Percentiles rank a stretch among this genome's conserved stretches.
phyloP scores from a whole-genome alignment of 2,797 vertebrate genomes.

The Rhyacichthys aspro region DNA sequence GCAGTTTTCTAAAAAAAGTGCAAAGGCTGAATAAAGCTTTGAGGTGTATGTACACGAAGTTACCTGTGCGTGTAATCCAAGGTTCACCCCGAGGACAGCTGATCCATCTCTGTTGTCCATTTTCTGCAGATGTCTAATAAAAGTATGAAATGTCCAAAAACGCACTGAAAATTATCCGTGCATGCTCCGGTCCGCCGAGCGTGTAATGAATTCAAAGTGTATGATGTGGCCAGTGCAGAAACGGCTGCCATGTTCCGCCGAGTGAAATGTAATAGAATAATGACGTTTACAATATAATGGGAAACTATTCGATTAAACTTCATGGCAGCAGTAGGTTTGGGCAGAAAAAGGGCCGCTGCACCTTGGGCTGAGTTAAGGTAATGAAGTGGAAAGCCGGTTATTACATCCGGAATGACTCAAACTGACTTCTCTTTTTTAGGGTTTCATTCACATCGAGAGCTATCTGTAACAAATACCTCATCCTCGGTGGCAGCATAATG shows the following conservation, averaged over 20 bases:
- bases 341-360: slow-evolving; percentile 9
- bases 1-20: no score
- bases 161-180: background rate
- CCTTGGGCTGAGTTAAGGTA: slow-evolving; percentile 10
- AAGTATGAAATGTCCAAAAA: slow-evolving; percentile 8
- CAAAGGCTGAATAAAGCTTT: no score
- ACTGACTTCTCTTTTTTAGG: slow-evolving; percentile 2
- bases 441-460: background rate
- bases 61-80: background rate
- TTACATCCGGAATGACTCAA: slow-evolving; percentile 11
- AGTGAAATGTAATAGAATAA: background rate
- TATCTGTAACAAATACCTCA: background rate
- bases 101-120: background rate
- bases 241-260: background rate
- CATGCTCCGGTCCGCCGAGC: background rate
- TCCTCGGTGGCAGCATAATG: background rate
- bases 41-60: no score
- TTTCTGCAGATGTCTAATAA: background rate
- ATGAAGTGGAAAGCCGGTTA: slow-evolving; percentile 20
- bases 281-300: slow-evolving; percentile 15
- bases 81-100: slow-evolving; percentile 5
- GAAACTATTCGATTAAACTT: slow-evolving; percentile 10
- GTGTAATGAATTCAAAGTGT: slow-evolving; percentile 15
- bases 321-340: slow-evolving; percentile 9
- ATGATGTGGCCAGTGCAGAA: background rate